These are phyloP conservation scores for Portunus trituberculatus DNA, from an alignment of 1,140 invertebrate genomes.

Conservation along the genomic window DNA sequence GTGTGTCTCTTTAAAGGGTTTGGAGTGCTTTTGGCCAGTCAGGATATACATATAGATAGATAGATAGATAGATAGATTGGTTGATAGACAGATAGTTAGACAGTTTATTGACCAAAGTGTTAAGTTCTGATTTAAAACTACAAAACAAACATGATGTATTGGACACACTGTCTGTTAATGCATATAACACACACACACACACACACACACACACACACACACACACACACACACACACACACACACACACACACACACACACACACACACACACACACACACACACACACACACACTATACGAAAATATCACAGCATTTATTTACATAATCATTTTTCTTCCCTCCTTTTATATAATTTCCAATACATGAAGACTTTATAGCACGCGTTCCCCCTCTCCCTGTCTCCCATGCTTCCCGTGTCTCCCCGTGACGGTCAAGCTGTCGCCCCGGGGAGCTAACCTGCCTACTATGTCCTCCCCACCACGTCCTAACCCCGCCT, in stretches of 20 bases:
- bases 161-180: background rate
- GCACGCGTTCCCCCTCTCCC: background rate
- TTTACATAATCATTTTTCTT: background rate
- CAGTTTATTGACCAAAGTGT: background rate
- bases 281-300: constrained; percentile 35
- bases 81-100: background rate
- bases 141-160: background rate
- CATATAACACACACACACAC: background rate
- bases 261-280: constrained; percentile 47
- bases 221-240: background rate
- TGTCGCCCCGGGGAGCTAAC: background rate
- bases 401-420: background rate
- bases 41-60: background rate
- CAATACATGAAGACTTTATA: background rate
- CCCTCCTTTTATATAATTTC: background rate
- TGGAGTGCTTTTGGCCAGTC: background rate
- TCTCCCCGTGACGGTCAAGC: background rate
- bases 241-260: background rate
- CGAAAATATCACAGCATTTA: background rate
- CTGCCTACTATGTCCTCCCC: background rate
- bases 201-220: background rate
- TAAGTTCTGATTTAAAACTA: background rate
- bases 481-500: background rate
- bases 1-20: too few relatives aligned
- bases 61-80: background rate